These are phyloP conservation scores for Conomelus anceps DNA, from an alignment of 2,888 invertebrate genomes.

Conservation along the genomic window DNA sequence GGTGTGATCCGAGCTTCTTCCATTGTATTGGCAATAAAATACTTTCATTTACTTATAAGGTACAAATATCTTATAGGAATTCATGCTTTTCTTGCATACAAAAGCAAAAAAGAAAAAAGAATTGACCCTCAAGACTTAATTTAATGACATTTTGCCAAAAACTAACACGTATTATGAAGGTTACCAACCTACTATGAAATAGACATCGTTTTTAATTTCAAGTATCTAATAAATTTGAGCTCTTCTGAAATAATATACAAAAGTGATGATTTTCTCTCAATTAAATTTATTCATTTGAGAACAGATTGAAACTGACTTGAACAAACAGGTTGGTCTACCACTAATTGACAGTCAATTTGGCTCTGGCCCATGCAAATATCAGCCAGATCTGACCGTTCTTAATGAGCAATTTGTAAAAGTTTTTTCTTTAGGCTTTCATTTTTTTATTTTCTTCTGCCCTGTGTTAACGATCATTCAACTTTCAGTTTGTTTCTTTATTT, in stretches of 20 bases:
- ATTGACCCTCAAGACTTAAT: too few species aligned
- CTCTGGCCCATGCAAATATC: not conserved
- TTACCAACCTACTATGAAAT: too few species aligned
- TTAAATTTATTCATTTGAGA: not conserved
- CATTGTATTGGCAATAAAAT: too few species aligned
- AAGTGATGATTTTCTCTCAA: not conserved
- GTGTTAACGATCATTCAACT: not conserved
- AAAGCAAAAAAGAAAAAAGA: too few species aligned
- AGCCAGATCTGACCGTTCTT: not conserved
- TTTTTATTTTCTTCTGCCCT: not conserved
- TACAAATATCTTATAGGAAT: too few species aligned
- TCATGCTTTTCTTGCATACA: too few species aligned
- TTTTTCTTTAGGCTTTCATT: not conserved
- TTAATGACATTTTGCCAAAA: too few species aligned
- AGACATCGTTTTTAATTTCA: not conserved
- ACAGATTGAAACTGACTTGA: not conserved
- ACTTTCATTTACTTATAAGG: too few species aligned
- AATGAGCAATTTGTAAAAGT: not conserved
- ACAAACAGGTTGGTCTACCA: not conserved
- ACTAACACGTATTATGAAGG: too few species aligned
- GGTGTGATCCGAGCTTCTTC: too few species aligned
- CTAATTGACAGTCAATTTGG: not conserved
- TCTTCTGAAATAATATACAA: not conserved
- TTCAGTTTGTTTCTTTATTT: not conserved
- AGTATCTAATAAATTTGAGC: not conserved